phyloP scores from a whole-genome alignment of 2,888 invertebrate genomes.

The Alloscopus bannaensis region DNA sequence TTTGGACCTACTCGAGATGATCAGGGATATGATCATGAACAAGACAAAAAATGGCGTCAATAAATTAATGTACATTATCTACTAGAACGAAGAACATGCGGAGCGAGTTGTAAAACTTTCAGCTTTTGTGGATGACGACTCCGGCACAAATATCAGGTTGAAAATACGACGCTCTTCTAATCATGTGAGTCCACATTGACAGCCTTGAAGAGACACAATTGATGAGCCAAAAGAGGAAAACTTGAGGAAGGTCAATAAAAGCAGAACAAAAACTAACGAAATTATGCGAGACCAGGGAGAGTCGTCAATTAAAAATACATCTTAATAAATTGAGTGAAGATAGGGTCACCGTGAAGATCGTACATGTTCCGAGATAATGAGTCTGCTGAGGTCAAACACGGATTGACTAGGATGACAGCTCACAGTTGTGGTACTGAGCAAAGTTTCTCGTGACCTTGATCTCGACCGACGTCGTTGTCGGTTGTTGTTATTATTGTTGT shows the following conservation, averaged over 20 bases:
- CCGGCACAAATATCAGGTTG: too few relatives aligned
- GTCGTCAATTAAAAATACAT: neutral
- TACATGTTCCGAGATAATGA: constrained; percentile 58
- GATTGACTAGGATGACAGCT: constrained; percentile 49
- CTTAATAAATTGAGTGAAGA: neutral
- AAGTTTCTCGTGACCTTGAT: constrained; percentile 71
- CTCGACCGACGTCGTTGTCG: constrained; percentile 68
- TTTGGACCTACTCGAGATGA: too few relatives aligned
- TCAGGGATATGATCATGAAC: too few relatives aligned
- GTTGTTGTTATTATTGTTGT: constrained; percentile 45
- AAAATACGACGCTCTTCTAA: too few relatives aligned
- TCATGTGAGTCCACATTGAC: neutral
- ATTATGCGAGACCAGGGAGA: neutral
- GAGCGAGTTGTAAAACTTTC: too few relatives aligned
- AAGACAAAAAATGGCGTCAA: too few relatives aligned
- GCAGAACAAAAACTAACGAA: neutral
- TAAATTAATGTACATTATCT: too few relatives aligned
- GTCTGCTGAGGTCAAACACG: constrained; percentile 52
- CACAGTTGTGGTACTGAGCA: constrained; percentile 45
- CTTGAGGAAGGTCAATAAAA: neutral
- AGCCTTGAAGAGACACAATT: neutral
- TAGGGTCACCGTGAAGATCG: neutral
- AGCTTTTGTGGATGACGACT: too few relatives aligned
- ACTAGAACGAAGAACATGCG: too few relatives aligned
- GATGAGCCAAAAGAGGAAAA: neutral